Conservation (phyloP, 35 echinoderm and acorn worm species). For the Apostichopus californicus region DNA sequence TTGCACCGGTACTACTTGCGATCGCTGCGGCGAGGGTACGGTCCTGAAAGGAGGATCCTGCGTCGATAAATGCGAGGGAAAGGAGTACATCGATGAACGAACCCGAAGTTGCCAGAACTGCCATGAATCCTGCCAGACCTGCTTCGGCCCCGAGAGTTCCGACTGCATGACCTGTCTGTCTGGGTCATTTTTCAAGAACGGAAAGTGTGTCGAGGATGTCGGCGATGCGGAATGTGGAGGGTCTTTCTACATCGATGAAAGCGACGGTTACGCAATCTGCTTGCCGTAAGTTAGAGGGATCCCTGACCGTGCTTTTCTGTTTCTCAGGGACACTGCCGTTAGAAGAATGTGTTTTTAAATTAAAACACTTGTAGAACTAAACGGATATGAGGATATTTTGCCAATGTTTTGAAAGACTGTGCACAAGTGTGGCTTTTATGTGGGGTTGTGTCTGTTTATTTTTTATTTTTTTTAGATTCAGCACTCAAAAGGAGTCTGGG, state of each 20-base stretch:
- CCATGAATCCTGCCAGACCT: constrained; percentile 34
- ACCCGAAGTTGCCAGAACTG: constrained; percentile 16
- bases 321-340: too few relatives aligned
- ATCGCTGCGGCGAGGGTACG: constrained; percentile 31
- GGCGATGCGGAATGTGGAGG: constrained; percentile 17
- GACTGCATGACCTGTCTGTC: constrained; percentile 53
- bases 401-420: too few relatives aligned
- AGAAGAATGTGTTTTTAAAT: too few relatives aligned
- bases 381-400: too few relatives aligned
- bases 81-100: constrained; percentile 51
- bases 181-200: constrained; percentile 16
- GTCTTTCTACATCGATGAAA: constrained; percentile 24
- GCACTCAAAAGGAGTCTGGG: too few relatives aligned
- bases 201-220: neutral
- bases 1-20: constrained; percentile 38
- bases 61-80: constrained; percentile 21
- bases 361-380: too few relatives aligned
- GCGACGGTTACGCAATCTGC: neutral
- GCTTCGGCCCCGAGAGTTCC: neutral
- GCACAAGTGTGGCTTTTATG: too few relatives aligned
- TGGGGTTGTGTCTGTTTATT: too few relatives aligned
- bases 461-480: too few relatives aligned
- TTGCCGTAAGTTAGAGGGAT: neutral
- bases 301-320: too few relatives aligned
- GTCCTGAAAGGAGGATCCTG: constrained; percentile 46